phyloP scores from a whole-genome alignment of 2,113 vertebrate species.

The Mus musculus region GRCm39 chr12:87205001-87205500 shows the following conservation, averaged over 20 bases:
- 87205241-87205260: background rate
- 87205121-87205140: background rate
- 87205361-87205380: background rate
- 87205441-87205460: background rate
- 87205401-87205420: background rate
- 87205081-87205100: background rate
- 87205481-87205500: background rate
- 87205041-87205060: conserved; percentile 60
- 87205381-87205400: background rate
- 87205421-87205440: background rate
- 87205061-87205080: conserved; percentile 29
- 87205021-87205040: conserved; percentile 44
- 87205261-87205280: background rate
- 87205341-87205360: background rate
- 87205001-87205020: conserved; percentile 62
- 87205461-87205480: background rate
- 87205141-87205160: background rate
- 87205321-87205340: background rate
- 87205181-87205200: background rate
- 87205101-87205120: background rate
- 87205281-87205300: background rate
- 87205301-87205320: background rate
- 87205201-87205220: background rate
- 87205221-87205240: background rate
- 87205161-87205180: background rate